Evolutionary conservation across 1,140 invertebrate genomes (phyloP).

Genomic region (Notospermus geniculatus): DNA sequence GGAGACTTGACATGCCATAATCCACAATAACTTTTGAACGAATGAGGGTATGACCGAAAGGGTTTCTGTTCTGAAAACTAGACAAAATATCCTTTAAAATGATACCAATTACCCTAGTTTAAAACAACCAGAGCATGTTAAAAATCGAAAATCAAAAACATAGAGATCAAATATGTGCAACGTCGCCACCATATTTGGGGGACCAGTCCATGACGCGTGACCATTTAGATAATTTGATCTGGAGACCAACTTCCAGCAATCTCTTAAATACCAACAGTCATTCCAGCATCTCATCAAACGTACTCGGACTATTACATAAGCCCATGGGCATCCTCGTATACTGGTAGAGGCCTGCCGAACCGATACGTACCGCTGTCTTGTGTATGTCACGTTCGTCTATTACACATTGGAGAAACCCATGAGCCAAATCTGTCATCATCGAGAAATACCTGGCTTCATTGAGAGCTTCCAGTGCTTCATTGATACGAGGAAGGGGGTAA

Average conservation of each 20-base stretch:
- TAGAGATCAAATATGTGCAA: too few species aligned
- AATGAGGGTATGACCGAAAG: too few species aligned
- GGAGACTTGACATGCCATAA: too few species aligned
- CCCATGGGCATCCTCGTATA: constrained; percentile 29
- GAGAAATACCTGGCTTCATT: too few species aligned
- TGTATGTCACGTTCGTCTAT: constrained; percentile 34
- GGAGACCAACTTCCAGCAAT: constrained; percentile 24
- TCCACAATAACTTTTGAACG: too few species aligned
- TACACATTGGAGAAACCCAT: constrained; percentile 50
- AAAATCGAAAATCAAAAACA: too few species aligned
- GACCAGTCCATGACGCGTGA: too few species aligned
- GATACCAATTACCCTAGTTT: too few species aligned
- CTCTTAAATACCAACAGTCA: constrained; percentile 28
- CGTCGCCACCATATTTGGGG: too few species aligned
- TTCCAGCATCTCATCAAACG: constrained; percentile 24
- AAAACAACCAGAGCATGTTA: too few species aligned
- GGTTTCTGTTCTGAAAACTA: too few species aligned
- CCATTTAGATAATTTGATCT: constrained; percentile 28
- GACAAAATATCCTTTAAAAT: too few species aligned
- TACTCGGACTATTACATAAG: constrained; percentile 27
- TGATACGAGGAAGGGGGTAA: constrained; percentile 25
- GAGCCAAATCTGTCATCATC: constrained; percentile 25
- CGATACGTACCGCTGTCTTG: constrained; percentile 25
- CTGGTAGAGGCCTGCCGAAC: constrained; percentile 25
- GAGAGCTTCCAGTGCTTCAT: constrained; percentile 13